Percentiles rank a stretch among this genome's conserved stretches.
Evolutionary conservation across 1,140 invertebrate species (phyloP).

Genomic region (Polyergus mexicanus): DNA sequence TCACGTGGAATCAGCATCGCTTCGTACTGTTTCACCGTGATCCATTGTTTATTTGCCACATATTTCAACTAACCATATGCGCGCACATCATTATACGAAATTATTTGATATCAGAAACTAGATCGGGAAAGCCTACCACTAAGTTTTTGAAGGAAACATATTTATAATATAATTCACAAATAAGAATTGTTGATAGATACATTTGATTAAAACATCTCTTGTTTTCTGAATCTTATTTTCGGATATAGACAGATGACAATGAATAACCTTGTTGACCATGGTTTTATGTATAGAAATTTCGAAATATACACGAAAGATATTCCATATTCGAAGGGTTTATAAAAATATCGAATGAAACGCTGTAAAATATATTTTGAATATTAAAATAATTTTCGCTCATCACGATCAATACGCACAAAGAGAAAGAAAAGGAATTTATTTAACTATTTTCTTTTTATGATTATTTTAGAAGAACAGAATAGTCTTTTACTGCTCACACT

Average conservation of each 20-base stretch:
- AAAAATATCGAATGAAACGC: background rate
- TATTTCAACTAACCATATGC: background rate
- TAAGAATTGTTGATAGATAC: background rate
- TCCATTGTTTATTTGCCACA: background rate
- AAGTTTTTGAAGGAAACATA: background rate
- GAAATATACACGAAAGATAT: background rate
- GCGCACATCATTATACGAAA: background rate
- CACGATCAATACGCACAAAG: background rate
- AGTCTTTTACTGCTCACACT: slow-evolving; percentile 22
- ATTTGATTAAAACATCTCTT: background rate
- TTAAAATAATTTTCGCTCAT: background rate
- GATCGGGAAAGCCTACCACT: background rate
- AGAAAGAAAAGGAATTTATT: background rate
- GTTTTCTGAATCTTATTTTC: background rate
- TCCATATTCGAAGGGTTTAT: background rate
- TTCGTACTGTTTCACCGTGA: background rate
- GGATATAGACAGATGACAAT: background rate
- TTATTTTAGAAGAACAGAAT: background rate
- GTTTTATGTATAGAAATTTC: background rate
- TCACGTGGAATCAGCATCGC: background rate
- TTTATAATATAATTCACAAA: slow-evolving; percentile 2
- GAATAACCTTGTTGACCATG: background rate
- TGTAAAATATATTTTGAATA: background rate
- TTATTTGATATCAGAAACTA: background rate
- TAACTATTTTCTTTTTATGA: background rate